Evolutionary conservation across 1,140 invertebrate genomes (phyloP), one percentile per base, ranked within the genome.

Genomic region (Lucilia cuprina): DNA sequence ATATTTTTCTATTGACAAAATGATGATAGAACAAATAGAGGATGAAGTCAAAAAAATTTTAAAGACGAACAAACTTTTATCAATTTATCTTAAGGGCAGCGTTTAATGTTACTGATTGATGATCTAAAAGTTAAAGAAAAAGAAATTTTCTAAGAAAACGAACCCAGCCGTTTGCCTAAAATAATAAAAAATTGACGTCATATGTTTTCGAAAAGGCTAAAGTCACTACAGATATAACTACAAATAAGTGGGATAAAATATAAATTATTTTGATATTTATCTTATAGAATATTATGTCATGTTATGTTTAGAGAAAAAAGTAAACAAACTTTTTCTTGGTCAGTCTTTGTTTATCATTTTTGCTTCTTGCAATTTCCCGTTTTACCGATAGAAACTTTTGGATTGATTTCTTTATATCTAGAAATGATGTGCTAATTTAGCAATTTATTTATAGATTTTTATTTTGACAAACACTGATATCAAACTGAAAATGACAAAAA

Each of bases 351-450:
- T 25, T 30, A 30, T 30, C 25, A 30, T 34, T n/a, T n/a, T n/a
- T 74, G 19, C 25, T 30, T 34, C 30, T n/a, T 70, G 17, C 13
- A 17, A n/a, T 70, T 1, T 70, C 60, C 8, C 60, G n/a, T 19
- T 70, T 21, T 70, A 21, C 17, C 17, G 13, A 60, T 60, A 10
- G 50, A 21, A 70, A 21, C 60, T 21, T 21, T 21, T 19, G 17
- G n/a, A 19, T 70, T 70, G 60, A 49, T 80, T 49, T 80, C 74
- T 41, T 34, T 41, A 41, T 80, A 21, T 49, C 25, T 30, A n/a
- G 50, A 80, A 80, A 80, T 80, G 77, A 80, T 80, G 77, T 80
- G 77, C 77, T 80, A 80, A 80, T 80, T 80, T 80, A 49, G 77
- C 77, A 80, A 80, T 80, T 80, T 80, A 41, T 80, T 80, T 80